A percentile compares a stretch with the other conserved stretches of the same genome.
Conservation (phyloP, 2,888 invertebrate genomes). For the Encarsia formosa region DNA sequence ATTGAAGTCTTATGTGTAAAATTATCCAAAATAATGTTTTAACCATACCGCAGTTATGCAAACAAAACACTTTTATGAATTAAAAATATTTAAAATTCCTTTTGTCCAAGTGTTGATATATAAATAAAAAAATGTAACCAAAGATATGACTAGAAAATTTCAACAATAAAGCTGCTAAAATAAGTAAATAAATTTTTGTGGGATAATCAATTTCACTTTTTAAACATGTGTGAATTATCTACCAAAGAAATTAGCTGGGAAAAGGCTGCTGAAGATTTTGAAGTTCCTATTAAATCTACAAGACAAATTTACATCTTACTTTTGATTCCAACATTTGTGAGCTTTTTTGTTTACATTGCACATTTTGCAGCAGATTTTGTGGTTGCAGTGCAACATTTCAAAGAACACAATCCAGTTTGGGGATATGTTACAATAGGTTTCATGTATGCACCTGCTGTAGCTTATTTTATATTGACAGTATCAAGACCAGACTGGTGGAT, state of each 20-base stretch:
- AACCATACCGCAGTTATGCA: too few species aligned
- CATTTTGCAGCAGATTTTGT: slow-evolving; percentile 67
- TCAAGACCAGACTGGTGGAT: slow-evolving; percentile 51
- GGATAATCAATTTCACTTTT: too few species aligned
- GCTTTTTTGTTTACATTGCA: slow-evolving; percentile 62
- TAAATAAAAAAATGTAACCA: too few species aligned
- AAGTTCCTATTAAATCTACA: slow-evolving; percentile 45
- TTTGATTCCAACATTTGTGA: slow-evolving; percentile 58
- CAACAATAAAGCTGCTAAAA: too few species aligned
- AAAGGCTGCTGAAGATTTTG: slow-evolving; percentile 38
- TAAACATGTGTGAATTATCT: slow-evolving; percentile 35
- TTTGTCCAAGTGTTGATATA: too few species aligned
- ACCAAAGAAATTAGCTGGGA: slow-evolving; percentile 34
- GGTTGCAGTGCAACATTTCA: slow-evolving; percentile 62
- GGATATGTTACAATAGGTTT: slow-evolving; percentile 45
- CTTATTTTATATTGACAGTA: slow-evolving; percentile 46
- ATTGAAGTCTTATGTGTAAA: too few species aligned
- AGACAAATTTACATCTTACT: slow-evolving; percentile 55
- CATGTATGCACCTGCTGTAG: slow-evolving; percentile 47
- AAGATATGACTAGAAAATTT: too few species aligned
- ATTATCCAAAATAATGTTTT: too few species aligned
- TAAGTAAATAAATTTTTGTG: too few species aligned
- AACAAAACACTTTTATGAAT: too few species aligned
- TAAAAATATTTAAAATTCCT: too few species aligned
- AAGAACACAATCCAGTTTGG: slow-evolving; percentile 57